Base-by-base conservation (phyloP, 2,113 vertebrate species). In the Hyperopisus bebe region DNA sequence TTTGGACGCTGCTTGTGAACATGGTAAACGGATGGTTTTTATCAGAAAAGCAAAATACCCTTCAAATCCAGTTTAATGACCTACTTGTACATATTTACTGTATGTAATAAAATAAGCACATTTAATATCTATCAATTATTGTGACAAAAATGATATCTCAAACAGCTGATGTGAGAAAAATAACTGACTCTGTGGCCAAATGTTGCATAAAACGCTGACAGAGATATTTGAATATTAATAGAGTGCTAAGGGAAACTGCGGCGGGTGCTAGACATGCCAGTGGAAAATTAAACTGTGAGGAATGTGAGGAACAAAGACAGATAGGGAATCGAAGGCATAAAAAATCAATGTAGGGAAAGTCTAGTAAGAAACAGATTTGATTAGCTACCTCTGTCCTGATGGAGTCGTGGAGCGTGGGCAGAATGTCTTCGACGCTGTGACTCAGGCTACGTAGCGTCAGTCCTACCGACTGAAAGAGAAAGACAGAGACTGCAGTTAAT, bases 381-480 rank as follows among this genome's bases (percentile, higher is more conserved):
- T 80, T 11, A 55, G 50, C 24, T 55, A 99, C 98, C 97, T 99
- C 98, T 0, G 96, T 97, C 92, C 95, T 95, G 17, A 97, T 95
- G 0, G 97, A 92, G 0, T 95, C 87, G 0, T 98, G 98, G 82
- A 99, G 94, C 86, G 95, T 91, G 3, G 98, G 98, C 83, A 99
- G 94, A 89, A 99, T 93, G 0, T 97, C 96, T 3, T 99, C 98
- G 50, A 99, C 98, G 0, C 96, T 99, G 51, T 92, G 94, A 0
- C 98, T 97, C 89, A 99, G 94, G 91, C 97, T 97, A 84, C 98
- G 94, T 62, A 99, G 96, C 50, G 96, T 97, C 91, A 98, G 92
- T 15, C 98, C 98, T 42, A 98, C 96, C 0, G 97, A 96, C 98
- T 99, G 94, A 0, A 44, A 2, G 50, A 91, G 80, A 90, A n/a